Percentiles rank a stretch among this genome's conserved stretches.
Evolutionary conservation across 2,888 invertebrate species (phyloP).

Genomic region (Caenorhabditis sp.): DNA sequence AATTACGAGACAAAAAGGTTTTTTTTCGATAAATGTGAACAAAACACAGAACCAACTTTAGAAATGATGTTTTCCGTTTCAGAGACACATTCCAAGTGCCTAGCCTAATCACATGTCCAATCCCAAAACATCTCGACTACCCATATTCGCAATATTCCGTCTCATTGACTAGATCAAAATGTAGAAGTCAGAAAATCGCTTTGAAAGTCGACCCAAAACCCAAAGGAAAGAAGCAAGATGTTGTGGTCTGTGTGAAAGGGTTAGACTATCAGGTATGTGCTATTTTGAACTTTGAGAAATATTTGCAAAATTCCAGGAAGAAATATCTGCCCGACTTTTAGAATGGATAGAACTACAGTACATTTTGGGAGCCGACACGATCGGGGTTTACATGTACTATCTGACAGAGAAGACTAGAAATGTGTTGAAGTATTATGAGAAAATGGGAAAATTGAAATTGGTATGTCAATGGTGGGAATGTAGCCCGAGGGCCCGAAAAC

Average conservation of each 20-base stretch:
- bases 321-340: conserved; percentile 85
- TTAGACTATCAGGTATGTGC: conserved; percentile 79
- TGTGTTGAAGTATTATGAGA: conserved; percentile 77
- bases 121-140: conserved; percentile 38
- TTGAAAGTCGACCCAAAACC: conserved; percentile 30
- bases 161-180: conserved; percentile 31
- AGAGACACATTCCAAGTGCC: conserved; percentile 53
- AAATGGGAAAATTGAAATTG: conserved; percentile 66
- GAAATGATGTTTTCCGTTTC: too few species aligned
- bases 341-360: conserved; percentile 92
- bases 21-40: too few species aligned
- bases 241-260: conserved; percentile 74
- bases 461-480: too few species aligned
- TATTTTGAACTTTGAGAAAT: neutral
- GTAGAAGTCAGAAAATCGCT: conserved; percentile 19
- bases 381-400: conserved; percentile 80
- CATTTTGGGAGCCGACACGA: conserved; percentile 81
- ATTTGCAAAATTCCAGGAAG: conserved; percentile 71
- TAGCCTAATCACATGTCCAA: conserved; percentile 61
- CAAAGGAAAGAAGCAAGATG: conserved; percentile 26
- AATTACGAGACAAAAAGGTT: too few species aligned
- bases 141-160: conserved; percentile 7
- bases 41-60: too few species aligned
- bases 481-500: too few species aligned
- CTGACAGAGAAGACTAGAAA: conserved; percentile 90